Evolutionary conservation across 2,888 invertebrate genomes (phyloP).

Genomic region (Rhorus exstirpatorius): DNA sequence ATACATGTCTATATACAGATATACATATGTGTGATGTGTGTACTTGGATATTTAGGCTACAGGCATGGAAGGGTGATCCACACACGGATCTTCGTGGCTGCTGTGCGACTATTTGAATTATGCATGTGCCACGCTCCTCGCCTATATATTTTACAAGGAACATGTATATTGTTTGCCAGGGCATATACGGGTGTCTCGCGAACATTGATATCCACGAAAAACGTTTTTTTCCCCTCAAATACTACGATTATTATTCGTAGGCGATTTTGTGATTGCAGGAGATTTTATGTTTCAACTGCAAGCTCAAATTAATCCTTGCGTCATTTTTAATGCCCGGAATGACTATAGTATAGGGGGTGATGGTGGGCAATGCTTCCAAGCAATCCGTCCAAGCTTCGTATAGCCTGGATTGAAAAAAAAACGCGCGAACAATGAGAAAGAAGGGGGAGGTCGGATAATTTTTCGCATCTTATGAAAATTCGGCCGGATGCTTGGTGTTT

Average conservation of each 20-base stretch:
- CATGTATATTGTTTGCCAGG: constrained; percentile 85
- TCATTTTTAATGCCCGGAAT: too few relatives aligned
- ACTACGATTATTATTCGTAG: not conserved
- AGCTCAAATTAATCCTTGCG: too few relatives aligned
- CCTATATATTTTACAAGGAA: constrained; percentile 76
- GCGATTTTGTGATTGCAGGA: not conserved
- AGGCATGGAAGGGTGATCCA: constrained; percentile 69
- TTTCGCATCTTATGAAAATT: constrained; percentile 81
- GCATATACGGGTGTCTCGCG: constrained; percentile 76
- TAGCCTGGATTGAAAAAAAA: not conserved
- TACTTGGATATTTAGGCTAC: constrained; percentile 7
- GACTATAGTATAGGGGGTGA: too few relatives aligned
- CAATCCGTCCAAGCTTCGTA: too few relatives aligned
- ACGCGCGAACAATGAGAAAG: not conserved
- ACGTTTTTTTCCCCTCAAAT: not conserved
- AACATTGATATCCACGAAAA: not conserved
- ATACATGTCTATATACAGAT: too few relatives aligned
- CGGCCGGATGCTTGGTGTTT: constrained; percentile 72
- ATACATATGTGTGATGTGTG: not conserved
- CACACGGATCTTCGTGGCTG: constrained; percentile 73
- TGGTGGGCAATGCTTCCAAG: too few relatives aligned
- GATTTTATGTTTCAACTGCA: not conserved
- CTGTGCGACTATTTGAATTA: constrained; percentile 85
- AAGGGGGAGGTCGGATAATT: constrained; percentile 10
- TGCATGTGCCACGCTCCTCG: constrained; percentile 85